phyloP scores from a whole-genome alignment of 2,113 vertebrate species.

The Chlamydotis undulata region DNA sequence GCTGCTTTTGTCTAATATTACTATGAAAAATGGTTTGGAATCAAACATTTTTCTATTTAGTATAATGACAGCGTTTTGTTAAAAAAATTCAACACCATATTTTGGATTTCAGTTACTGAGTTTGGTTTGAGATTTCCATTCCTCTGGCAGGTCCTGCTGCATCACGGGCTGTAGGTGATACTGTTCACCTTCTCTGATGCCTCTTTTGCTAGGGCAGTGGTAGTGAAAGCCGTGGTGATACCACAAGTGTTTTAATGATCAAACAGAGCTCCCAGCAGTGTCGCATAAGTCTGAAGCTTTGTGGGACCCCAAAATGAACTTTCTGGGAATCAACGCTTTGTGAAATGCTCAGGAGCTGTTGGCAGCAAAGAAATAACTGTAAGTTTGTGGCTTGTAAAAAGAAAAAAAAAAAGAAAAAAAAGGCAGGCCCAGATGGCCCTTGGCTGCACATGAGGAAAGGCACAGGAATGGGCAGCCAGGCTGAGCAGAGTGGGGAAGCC shows the following conservation, averaged over 20 bases:
- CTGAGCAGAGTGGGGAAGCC: background rate
- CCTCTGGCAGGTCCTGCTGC: background rate
- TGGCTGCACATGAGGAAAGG: background rate
- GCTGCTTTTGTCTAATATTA: slow-evolving; percentile 22
- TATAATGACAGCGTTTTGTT: background rate
- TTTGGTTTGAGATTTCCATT: background rate
- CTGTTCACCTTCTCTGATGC: background rate
- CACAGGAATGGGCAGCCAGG: background rate
- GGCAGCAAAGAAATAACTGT: background rate
- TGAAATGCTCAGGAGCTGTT: background rate
- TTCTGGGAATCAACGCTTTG: background rate
- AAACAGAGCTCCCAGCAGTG: background rate
- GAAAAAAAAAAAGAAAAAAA: background rate
- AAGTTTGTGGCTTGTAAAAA: background rate
- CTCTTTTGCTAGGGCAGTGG: background rate
- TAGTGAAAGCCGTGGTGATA: rapidly evolving
- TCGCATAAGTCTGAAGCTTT: background rate
- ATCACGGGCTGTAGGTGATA: background rate
- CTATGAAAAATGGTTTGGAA: slow-evolving; percentile 22
- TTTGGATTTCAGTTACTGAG: background rate
- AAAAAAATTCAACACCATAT: background rate
- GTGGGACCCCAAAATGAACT: background rate
- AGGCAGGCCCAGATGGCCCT: too few species aligned
- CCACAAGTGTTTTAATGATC: background rate
- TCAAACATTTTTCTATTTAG: slow-evolving; percentile 38